These are phyloP conservation scores for Datnioides undecimradiatus DNA, from an alignment of 2,113 vertebrate genomes.

Conservation along the genomic window DNA sequence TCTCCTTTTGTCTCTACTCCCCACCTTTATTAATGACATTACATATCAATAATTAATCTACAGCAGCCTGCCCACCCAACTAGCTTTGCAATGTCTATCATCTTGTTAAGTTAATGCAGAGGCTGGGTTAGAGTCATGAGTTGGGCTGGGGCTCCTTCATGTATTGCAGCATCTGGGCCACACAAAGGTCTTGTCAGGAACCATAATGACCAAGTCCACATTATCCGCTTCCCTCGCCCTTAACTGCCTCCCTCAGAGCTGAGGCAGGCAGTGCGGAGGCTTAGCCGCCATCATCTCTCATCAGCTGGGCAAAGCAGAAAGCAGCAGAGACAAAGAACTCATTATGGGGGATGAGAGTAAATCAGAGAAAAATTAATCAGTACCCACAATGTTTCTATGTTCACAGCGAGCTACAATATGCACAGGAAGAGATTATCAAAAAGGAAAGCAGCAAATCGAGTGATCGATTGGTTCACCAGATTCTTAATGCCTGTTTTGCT, in stretches of 20 bases:
- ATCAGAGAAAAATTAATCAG: constrained; percentile 59
- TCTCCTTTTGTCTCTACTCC: constrained; percentile 16
- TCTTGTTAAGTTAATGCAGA: constrained; percentile 40
- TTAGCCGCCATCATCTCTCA: constrained; percentile 51
- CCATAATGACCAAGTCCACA: constrained; percentile 56
- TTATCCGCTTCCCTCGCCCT: constrained; percentile 28
- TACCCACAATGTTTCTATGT: constrained; percentile 16
- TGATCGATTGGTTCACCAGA: background rate
- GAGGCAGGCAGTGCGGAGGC: constrained; percentile 24
- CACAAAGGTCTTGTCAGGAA: constrained; percentile 52
- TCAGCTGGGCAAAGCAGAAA: constrained; percentile 41
- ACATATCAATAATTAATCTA: constrained; percentile 76
- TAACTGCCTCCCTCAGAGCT: background rate
- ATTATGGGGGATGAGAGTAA: constrained; percentile 50
- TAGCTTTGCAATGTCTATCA: constrained; percentile 47
- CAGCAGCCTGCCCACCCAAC: constrained; percentile 52
- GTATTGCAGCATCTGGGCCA: constrained; percentile 48
- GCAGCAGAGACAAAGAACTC: constrained; percentile 62
- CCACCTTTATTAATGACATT: constrained; percentile 57
- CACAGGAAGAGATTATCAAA: constrained; percentile 4
- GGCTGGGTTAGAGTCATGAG: constrained; percentile 37
- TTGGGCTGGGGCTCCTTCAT: background rate
- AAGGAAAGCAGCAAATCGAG: constrained; percentile 22
- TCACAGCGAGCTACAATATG: constrained; percentile 27
- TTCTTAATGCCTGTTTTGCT: constrained; percentile 29